These are phyloP conservation scores for Pseudomyrmex pallidus DNA, from an alignment of 1,140 invertebrate species.

Conservation along the genomic window DNA sequence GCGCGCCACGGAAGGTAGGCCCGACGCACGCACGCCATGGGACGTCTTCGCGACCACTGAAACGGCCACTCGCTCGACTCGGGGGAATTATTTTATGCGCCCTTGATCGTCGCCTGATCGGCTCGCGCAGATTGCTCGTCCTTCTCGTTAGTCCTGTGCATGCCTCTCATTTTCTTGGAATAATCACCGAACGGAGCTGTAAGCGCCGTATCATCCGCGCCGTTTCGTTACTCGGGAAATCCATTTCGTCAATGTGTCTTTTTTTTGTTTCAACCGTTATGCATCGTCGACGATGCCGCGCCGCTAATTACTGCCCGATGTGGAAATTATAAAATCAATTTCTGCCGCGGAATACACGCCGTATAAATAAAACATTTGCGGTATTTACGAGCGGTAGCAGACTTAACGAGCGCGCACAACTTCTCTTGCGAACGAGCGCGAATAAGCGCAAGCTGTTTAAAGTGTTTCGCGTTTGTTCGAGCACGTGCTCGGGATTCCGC, in stretches of 20 bases:
- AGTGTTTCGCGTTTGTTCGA: conserved; percentile 22
- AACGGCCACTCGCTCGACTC: conserved; percentile 5
- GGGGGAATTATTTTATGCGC: conserved; percentile 55
- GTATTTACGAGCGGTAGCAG: conserved; percentile 36
- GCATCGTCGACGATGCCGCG: conserved; percentile 30
- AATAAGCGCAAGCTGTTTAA: conserved; percentile 23
- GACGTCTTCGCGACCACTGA: conserved; percentile 31
- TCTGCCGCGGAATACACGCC: conserved; percentile 27
- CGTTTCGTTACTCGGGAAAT: conserved; percentile 27
- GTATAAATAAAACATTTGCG: conserved; percentile 59
- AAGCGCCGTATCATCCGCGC: neutral
- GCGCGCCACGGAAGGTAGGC: neutral
- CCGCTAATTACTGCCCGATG: conserved; percentile 52
- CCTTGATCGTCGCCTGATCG: conserved; percentile 41
- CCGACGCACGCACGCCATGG: neutral
- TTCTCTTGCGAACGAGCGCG: conserved; percentile 15
- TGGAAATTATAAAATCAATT: conserved; percentile 57
- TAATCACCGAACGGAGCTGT: conserved; percentile 25
- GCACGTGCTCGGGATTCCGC: conserved; percentile 32
- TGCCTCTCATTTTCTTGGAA: conserved; percentile 67
- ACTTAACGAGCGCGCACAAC: conserved; percentile 40
- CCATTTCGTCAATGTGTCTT: conserved; percentile 44
- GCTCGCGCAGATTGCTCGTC: neutral
- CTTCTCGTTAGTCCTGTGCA: conserved; percentile 38
- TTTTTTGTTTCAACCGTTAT: conserved; percentile 31